Evolutionary conservation across 2,797 vertebrate genomes (phyloP).

Genomic region (Pogonophryne albipinna): DNA sequence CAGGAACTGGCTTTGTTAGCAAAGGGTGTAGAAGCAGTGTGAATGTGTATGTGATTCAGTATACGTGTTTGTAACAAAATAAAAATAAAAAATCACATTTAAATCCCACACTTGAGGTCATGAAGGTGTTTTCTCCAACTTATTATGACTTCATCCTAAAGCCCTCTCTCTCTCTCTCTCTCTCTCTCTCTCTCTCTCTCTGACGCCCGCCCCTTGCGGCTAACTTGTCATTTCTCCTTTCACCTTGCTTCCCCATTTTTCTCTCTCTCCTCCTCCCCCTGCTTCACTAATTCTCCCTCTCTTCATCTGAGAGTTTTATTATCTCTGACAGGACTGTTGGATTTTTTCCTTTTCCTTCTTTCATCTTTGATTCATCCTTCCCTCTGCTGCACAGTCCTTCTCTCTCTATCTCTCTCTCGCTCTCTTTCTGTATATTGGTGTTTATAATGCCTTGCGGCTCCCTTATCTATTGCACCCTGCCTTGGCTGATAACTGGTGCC

Average conservation of each 20-base stretch:
- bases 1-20: slow-evolving; percentile 59
- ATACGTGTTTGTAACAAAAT: neutral
- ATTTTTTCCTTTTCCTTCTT: too few species aligned
- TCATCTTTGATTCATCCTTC: too few species aligned
- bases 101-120: slow-evolving; percentile 6
- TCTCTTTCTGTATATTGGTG: too few species aligned
- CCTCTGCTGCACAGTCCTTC: too few species aligned
- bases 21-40: neutral
- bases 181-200: neutral
- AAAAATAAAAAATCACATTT: slow-evolving; percentile 4
- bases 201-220: neutral
- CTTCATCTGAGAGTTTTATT: too few species aligned
- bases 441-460: too few species aligned
- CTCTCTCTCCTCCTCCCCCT: neutral
- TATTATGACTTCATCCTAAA: slow-evolving; percentile 15
- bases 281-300: neutral
- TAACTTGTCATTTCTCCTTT: slow-evolving; percentile 45
- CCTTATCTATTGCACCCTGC: too few species aligned
- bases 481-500: too few species aligned
- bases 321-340: too few species aligned
- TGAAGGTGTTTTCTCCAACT: slow-evolving; percentile 19
- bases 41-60: slow-evolving; percentile 4
- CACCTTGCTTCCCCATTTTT: slow-evolving; percentile 27
- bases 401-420: too few species aligned
- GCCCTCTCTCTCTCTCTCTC: neutral